Conservation (phyloP, 2,888 invertebrate genomes). For the Dicyrtoma fusca region DNA sequence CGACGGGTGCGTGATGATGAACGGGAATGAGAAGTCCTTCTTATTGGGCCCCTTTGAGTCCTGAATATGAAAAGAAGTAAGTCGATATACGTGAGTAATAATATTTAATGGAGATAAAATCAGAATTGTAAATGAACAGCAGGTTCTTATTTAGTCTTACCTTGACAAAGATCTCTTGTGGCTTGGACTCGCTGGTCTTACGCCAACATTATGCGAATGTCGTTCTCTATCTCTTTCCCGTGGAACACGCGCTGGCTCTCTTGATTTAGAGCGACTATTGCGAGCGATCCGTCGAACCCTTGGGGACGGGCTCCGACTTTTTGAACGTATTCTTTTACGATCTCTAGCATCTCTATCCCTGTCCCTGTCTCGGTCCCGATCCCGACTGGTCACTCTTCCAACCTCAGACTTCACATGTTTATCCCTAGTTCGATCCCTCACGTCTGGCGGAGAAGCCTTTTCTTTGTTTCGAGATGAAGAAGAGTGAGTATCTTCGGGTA, state of each 20-base stretch:
- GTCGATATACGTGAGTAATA: too few species aligned
- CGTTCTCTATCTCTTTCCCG: not conserved
- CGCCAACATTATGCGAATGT: not conserved
- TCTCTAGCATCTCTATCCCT: too few species aligned
- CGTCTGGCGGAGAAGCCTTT: not conserved
- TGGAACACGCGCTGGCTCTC: not conserved
- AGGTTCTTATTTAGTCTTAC: not conserved
- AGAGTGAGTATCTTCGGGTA: slow-evolving; percentile 39
- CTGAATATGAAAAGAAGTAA: too few species aligned
- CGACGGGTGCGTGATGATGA: too few species aligned
- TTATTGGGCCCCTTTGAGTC: not conserved
- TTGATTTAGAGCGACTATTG: slow-evolving; percentile 12
- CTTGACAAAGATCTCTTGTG: not conserved
- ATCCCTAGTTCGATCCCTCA: slow-evolving; percentile 4
- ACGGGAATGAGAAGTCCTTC: too few species aligned
- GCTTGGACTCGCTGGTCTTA: not conserved
- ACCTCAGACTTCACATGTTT: slow-evolving; percentile 26
- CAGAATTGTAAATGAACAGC: too few species aligned
- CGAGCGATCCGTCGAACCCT: slow-evolving; percentile 10
- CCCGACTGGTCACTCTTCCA: not conserved
- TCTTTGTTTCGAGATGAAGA: slow-evolving; percentile 3
- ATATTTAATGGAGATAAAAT: not conserved
- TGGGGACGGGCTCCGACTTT: slow-evolving; percentile 21
- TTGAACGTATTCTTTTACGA: slow-evolving; percentile 34
- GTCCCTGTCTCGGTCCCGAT: slow-evolving; percentile 23